These are phyloP conservation scores for Ammospiza caudacuta DNA, from an alignment of 2,113 vertebrate species.

Conservation along the genomic window DNA sequence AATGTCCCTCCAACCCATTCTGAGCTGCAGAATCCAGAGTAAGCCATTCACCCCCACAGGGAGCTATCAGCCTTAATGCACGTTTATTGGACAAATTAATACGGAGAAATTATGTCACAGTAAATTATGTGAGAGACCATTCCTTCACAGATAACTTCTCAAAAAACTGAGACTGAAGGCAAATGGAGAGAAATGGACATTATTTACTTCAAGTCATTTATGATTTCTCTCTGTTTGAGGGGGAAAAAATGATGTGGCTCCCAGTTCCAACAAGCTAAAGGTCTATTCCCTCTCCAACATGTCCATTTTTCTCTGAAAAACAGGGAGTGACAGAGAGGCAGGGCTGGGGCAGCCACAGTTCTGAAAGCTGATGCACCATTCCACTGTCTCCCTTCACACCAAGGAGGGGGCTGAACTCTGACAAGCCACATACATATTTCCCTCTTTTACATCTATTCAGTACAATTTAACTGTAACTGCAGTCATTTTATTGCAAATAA, in stretches of 20 bases:
- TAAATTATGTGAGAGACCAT: neutral
- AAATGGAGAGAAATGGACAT: neutral
- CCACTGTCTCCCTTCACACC: neutral
- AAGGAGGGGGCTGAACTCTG: neutral
- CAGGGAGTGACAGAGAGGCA: neutral
- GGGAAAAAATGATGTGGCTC: fast-evolving
- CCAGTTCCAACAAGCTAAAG: neutral
- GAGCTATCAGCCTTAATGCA: neutral
- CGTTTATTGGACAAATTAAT: neutral
- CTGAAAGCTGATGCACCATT: neutral
- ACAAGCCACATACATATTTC: neutral
- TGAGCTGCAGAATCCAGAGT: neutral
- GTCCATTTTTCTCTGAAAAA: neutral
- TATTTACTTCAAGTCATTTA: neutral
- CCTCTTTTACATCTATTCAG: constrained; percentile 31
- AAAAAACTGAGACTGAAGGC: neutral
- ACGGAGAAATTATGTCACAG: neutral
- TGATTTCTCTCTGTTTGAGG: fast-evolving
- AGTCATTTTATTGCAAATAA: constrained; percentile 69
- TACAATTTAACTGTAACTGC: constrained; percentile 64
- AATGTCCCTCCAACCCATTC: too few species aligned
- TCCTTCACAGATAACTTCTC: neutral
- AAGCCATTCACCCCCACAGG: neutral
- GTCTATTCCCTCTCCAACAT: neutral
- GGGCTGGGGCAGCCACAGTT: neutral